phyloP scores from a whole-genome alignment of 2,888 invertebrate species.

The Sesia bembeciformis region DNA sequence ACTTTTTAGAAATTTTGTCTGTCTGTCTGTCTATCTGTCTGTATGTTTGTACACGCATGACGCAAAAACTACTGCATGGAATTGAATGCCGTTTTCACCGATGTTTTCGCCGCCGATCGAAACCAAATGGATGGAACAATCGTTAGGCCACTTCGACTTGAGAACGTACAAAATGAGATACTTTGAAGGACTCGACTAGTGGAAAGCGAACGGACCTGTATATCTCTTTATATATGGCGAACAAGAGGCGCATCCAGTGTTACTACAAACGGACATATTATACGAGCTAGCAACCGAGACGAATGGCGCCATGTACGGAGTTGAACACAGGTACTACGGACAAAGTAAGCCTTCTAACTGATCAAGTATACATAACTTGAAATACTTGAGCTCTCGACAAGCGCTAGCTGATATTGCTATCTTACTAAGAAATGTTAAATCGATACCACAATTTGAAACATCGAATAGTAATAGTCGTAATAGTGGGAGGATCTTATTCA shows the following conservation, averaged over 20 bases:
- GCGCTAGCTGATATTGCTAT: slow-evolving; percentile 49
- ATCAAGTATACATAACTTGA: slow-evolving; percentile 31
- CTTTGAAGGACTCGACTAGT: slow-evolving; percentile 40
- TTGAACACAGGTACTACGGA: slow-evolving; percentile 61
- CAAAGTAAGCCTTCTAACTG: slow-evolving; percentile 44
- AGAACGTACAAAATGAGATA: slow-evolving; percentile 51
- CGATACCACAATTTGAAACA: slow-evolving; percentile 19
- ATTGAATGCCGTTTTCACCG: too few species aligned
- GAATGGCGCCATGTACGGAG: slow-evolving; percentile 45
- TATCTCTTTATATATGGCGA: slow-evolving; percentile 54
- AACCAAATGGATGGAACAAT: slow-evolving; percentile 42
- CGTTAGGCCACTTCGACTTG: slow-evolving; percentile 46
- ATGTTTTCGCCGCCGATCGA: slow-evolving; percentile 12
- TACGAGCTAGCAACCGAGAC: slow-evolving; percentile 55
- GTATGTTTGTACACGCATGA: too few species aligned
- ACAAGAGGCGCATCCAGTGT: slow-evolving; percentile 29
- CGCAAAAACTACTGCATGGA: too few species aligned
- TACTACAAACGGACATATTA: slow-evolving; percentile 38
- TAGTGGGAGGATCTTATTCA: slow-evolving; percentile 56
- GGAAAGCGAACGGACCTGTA: slow-evolving; percentile 41
- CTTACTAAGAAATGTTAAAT: slow-evolving; percentile 33
- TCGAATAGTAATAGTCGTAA: slow-evolving; percentile 56
- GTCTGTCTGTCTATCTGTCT: too few species aligned
- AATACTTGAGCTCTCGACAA: slow-evolving; percentile 45
- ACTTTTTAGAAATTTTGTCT: too few species aligned